Percentiles rank a stretch among this genome's conserved stretches.
Evolutionary conservation across 2,888 invertebrate species (phyloP).

Genomic region (Lithophane leautieri): DNA sequence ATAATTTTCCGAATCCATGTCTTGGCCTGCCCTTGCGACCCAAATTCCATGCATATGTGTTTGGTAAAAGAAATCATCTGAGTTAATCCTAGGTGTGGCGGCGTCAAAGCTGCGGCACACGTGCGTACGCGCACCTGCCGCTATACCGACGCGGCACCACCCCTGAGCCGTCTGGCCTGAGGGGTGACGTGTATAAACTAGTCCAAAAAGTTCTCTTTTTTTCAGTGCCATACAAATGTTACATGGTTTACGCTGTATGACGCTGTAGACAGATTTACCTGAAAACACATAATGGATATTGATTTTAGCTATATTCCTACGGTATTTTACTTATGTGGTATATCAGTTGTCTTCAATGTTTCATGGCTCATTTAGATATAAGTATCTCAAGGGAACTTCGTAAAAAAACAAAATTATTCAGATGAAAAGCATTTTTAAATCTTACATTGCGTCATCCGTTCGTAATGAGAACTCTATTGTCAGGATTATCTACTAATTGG

Average conservation of each 20-base stretch:
- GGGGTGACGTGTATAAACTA: constrained; percentile 65
- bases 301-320: neutral
- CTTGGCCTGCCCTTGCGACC: neutral
- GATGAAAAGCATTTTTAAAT: neutral
- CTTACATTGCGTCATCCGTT: neutral
- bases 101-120: constrained; percentile 83
- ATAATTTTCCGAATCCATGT: neutral
- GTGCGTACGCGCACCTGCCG: constrained; percentile 87
- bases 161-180: constrained; percentile 56
- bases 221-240: constrained; percentile 4
- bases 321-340: neutral
- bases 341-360: neutral
- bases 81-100: constrained; percentile 72
- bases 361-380: neutral
- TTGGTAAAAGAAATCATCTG: constrained; percentile 66
- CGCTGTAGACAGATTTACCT: neutral
- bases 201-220: constrained; percentile 39
- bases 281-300: neutral
- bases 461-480: neutral
- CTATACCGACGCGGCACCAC: constrained; percentile 55
- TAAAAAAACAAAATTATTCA: neutral
- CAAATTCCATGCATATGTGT: constrained; percentile 35
- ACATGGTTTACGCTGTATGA: neutral
- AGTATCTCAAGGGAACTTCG: neutral
- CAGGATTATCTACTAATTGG: constrained; percentile 4